Conservation (phyloP, 2,797 vertebrate genomes). For the Argya squamiceps region DNA sequence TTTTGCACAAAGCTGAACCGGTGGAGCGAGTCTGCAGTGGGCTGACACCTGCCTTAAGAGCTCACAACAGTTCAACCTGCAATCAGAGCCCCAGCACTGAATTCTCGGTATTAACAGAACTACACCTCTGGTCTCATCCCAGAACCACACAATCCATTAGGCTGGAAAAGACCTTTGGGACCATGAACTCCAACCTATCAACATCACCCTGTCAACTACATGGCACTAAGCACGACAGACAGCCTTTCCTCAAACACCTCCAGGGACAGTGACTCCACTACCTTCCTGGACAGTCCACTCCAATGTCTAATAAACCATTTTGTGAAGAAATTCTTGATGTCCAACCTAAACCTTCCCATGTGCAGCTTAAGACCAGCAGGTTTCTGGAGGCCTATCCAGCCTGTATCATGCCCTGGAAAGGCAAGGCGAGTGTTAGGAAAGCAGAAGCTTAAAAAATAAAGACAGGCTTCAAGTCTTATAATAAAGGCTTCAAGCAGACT, state of each 20-base stretch:
- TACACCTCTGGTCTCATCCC: background rate
- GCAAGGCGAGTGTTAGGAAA: no score
- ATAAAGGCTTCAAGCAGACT: no score
- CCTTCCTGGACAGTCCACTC: background rate
- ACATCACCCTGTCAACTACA: background rate
- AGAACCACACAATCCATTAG: background rate
- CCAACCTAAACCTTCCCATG: no score
- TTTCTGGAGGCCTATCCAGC: no score
- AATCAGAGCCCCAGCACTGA: background rate
- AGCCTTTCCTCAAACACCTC: background rate
- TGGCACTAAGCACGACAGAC: background rate
- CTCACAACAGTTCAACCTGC: background rate
- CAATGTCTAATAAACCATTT: background rate
- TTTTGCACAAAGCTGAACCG: background rate
- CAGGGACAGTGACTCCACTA: background rate
- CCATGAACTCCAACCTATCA: background rate
- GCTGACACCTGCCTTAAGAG: accelerated
- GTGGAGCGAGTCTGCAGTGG: background rate
- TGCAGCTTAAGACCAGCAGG: no score
- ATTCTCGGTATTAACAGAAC: background rate
- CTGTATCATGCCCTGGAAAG: no score
- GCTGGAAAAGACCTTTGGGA: background rate
- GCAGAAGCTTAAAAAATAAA: no score
- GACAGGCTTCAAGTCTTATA: no score
- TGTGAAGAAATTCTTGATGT: background rate